phyloP scores from a whole-genome alignment of 2,888 invertebrate genomes.

The Bimastos eiseni region DNA sequence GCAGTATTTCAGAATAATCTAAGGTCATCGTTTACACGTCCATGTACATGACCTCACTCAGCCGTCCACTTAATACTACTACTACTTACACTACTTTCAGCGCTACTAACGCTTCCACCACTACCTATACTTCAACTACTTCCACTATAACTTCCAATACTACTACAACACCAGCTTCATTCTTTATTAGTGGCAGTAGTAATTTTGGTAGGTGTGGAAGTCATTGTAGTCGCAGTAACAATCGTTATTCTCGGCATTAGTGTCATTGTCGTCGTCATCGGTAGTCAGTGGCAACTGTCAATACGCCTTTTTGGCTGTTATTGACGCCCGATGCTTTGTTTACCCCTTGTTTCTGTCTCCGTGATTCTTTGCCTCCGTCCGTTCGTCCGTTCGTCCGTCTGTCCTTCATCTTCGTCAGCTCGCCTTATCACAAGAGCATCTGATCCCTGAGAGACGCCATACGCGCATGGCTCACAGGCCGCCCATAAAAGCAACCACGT shows the following conservation, averaged over 20 bases:
- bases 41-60: too few species aligned
- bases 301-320: background rate
- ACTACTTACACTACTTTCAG: background rate
- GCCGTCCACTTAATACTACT: too few species aligned
- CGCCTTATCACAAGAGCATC: background rate
- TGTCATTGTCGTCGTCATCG: background rate
- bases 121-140: background rate
- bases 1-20: too few species aligned
- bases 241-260: background rate
- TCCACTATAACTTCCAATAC: too few species aligned
- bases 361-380: background rate
- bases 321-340: background rate
- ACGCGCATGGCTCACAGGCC: background rate
- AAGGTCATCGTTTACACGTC: too few species aligned
- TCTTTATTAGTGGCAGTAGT: too few species aligned
- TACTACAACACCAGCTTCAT: too few species aligned
- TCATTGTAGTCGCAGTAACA: background rate
- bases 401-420: background rate
- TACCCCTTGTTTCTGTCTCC: background rate
- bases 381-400: background rate
- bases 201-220: too few species aligned
- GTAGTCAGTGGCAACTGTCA: constrained; percentile 3
- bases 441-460: background rate
- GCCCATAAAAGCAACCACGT: constrained; percentile 6
- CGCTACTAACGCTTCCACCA: background rate